phyloP scores from a whole-genome alignment of 2,797 vertebrate genomes.

The Naso thynnoides region DNA sequence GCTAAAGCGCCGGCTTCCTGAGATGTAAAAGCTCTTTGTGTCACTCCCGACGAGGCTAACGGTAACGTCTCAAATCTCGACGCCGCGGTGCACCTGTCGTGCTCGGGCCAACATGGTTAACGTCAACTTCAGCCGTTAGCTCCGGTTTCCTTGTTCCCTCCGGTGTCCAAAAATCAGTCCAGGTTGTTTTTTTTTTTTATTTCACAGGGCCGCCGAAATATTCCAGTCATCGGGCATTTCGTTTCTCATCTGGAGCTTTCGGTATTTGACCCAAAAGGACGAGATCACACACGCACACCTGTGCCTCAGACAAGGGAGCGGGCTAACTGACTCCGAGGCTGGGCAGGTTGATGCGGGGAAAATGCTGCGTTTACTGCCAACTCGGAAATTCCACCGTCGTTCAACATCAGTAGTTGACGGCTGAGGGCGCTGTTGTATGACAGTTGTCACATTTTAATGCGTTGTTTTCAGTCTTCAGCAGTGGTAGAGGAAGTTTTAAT shows the following conservation, averaged over 20 bases:
- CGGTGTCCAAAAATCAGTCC: neutral
- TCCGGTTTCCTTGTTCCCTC: neutral
- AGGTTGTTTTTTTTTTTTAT: too few relatives aligned
- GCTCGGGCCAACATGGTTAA: constrained; percentile 37
- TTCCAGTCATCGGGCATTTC: constrained; percentile 11
- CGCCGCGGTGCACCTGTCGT: constrained; percentile 56
- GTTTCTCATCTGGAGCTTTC: constrained; percentile 56
- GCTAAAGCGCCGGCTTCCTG: neutral
- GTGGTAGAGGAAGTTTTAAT: neutral
- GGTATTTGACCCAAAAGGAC: constrained; percentile 25
- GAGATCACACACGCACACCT: constrained; percentile 48
- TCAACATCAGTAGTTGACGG: neutral
- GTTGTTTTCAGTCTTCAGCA: neutral
- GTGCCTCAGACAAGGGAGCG: constrained; percentile 15
- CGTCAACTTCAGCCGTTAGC: constrained; percentile 17
- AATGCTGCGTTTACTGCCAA: constrained; percentile 36
- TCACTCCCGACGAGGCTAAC: neutral
- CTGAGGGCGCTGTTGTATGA: neutral
- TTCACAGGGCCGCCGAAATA: constrained; percentile 19
- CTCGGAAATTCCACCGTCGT: constrained; percentile 39
- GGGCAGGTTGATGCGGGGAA: constrained; percentile 59
- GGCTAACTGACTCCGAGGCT: constrained; percentile 10
- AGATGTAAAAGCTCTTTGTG: neutral
- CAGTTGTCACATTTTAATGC: neutral
- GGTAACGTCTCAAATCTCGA: constrained; percentile 11